phyloP scores from a whole-genome alignment of 2,888 invertebrate genomes.

The Falcaria lacertinaria region DNA sequence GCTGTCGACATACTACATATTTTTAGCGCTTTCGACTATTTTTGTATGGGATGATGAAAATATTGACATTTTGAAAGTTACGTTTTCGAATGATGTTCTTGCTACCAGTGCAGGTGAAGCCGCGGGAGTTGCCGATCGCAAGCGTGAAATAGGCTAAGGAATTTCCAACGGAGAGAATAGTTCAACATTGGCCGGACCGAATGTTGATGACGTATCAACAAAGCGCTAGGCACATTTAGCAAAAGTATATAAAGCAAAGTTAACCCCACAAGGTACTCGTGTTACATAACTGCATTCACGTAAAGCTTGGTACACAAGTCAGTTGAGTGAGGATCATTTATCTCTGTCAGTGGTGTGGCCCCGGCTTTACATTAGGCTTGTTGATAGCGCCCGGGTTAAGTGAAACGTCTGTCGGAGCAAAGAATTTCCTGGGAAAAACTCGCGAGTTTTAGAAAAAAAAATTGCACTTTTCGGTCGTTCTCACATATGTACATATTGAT shows the following conservation, averaged over 20 bases:
- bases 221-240: no score
- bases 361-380: conserved; percentile 49
- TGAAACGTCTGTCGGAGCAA: conserved; percentile 32
- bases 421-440: conserved; percentile 30
- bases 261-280: neutral
- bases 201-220: no score
- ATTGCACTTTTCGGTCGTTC: neutral
- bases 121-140: no score
- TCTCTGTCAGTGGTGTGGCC: conserved; percentile 54
- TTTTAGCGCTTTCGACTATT: no score
- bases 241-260: neutral
- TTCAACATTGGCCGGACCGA: no score
- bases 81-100: no score
- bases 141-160: no score
- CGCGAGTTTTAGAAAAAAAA: conserved; percentile 10
- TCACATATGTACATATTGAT: neutral
- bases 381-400: conserved; percentile 45
- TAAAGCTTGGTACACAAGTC: neutral
- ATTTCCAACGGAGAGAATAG: no score
- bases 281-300: neutral
- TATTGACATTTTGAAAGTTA: no score
- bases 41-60: no score
- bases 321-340: conserved; percentile 38
- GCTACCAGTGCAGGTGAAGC: no score
- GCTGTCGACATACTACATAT: no score